These are phyloP conservation scores for Zelostemma sp. DNA, from an alignment of 1,140 invertebrate genomes.

Conservation along the genomic window DNA sequence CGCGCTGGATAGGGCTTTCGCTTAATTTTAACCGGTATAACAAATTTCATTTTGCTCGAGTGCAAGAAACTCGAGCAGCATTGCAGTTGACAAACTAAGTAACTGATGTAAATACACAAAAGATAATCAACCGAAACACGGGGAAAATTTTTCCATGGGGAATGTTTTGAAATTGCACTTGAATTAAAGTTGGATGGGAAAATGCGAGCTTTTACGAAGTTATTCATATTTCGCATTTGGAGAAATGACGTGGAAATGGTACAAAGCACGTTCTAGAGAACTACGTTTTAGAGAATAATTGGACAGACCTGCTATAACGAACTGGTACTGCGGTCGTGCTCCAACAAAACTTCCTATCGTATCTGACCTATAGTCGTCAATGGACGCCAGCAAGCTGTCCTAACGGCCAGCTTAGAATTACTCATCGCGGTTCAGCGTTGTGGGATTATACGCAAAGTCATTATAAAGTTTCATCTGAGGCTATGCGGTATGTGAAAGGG, in stretches of 20 bases:
- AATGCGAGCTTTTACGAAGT: too few relatives aligned
- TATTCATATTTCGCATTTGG: too few relatives aligned
- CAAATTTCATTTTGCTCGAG: too few relatives aligned
- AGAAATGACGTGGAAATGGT: slow-evolving; percentile 20
- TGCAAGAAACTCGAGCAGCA: too few relatives aligned
- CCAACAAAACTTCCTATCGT: slow-evolving; percentile 31
- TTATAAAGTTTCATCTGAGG: slow-evolving; percentile 41
- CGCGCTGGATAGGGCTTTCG: too few relatives aligned
- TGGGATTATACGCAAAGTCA: slow-evolving; percentile 44
- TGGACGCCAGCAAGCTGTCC: slow-evolving; percentile 22
- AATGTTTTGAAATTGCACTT: too few relatives aligned
- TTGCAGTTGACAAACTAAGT: too few relatives aligned
- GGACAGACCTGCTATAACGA: slow-evolving; percentile 33
- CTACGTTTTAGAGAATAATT: not conserved
- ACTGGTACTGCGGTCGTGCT: slow-evolving; percentile 32
- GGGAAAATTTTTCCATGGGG: too few relatives aligned
- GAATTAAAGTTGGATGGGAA: too few relatives aligned
- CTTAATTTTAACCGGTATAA: too few relatives aligned
- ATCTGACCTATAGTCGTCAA: slow-evolving; percentile 26
- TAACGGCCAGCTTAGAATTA: slow-evolving; percentile 24
- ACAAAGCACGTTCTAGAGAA: slow-evolving; percentile 25
- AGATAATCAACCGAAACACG: too few relatives aligned
- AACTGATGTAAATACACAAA: too few relatives aligned
- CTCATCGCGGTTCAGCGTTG: slow-evolving; percentile 33
- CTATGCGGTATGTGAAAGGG: not conserved